These are phyloP conservation scores for Holothuria scabra DNA, from an alignment of 53 echinoderm and acorn worm species.

Conservation along the genomic window DNA sequence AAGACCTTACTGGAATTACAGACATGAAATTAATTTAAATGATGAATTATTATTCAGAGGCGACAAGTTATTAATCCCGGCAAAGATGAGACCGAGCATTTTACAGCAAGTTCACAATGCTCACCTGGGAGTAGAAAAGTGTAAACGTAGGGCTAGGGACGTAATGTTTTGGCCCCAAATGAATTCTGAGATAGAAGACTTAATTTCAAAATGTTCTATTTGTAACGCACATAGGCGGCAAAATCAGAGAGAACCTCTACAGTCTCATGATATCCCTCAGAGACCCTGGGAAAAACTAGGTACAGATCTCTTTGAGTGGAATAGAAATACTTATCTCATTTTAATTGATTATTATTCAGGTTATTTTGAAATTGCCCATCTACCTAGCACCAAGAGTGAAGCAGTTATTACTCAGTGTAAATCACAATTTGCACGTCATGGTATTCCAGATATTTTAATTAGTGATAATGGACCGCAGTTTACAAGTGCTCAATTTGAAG, in stretches of 20 bases:
- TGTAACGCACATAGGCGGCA: constrained; percentile 31
- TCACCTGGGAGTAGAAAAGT: background rate
- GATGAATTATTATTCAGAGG: constrained; percentile 49
- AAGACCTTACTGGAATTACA: constrained; percentile 51
- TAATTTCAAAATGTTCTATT: no score
- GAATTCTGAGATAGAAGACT: no score
- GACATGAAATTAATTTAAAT: constrained; percentile 47
- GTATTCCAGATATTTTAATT: no score
- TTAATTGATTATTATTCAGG: no score
- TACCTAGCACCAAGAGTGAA: no score
- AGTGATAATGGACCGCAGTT: background rate
- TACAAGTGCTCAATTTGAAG: constrained; percentile 13
- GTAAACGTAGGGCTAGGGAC: background rate
- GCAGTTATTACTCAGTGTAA: constrained; percentile 39
- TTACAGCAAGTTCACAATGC: no score
- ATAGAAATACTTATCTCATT: no score
- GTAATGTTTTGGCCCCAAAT: constrained; percentile 56
- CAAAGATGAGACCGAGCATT: no score
- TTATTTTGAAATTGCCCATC: no score
- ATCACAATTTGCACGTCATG: constrained; percentile 55
- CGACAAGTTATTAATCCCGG: background rate
- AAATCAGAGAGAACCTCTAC: background rate
- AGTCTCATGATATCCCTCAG: no score
- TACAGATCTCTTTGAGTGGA: no score
- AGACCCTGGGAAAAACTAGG: no score